These are phyloP conservation scores for Morone chrysops DNA, from an alignment of 2,113 vertebrate species.

Conservation along the genomic window DNA sequence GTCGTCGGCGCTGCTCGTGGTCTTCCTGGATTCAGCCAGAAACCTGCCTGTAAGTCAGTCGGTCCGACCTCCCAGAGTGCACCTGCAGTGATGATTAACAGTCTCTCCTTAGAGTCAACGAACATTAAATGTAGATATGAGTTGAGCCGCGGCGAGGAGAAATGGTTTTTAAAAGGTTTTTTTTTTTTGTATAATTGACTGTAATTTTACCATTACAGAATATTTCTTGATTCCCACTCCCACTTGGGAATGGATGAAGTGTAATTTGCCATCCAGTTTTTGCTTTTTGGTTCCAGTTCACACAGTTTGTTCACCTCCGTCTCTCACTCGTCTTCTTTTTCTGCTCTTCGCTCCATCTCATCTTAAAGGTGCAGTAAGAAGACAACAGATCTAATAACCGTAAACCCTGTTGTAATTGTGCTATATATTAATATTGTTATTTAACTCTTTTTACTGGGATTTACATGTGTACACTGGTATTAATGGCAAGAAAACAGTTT, in stretches of 20 bases:
- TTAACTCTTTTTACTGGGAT: no score
- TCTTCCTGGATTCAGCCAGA: constrained; percentile 94
- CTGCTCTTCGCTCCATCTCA: not conserved
- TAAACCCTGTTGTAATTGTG: not conserved
- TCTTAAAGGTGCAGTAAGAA: not conserved
- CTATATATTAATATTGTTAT: no score
- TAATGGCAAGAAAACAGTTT: no score
- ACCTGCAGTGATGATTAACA: not conserved
- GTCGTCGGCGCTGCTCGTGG: constrained; percentile 92
- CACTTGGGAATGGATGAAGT: not conserved
- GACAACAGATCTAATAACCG: no score
- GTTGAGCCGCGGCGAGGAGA: not conserved
- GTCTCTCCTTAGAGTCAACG: not conserved
- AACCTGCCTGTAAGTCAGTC: constrained; percentile 92
- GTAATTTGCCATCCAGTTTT: no score
- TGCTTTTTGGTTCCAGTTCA: not conserved
- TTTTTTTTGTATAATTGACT: not conserved
- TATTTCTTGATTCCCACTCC: not conserved
- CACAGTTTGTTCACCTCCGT: not conserved
- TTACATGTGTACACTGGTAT: no score
- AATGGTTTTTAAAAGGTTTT: not conserved
- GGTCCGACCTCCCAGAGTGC: not conserved
- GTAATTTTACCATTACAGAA: not conserved
- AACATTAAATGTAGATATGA: not conserved
- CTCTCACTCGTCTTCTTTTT: not conserved